Base-by-base conservation (phyloP, 2,113 vertebrate species). In the Ptychochromis oligacanthus region DNA sequence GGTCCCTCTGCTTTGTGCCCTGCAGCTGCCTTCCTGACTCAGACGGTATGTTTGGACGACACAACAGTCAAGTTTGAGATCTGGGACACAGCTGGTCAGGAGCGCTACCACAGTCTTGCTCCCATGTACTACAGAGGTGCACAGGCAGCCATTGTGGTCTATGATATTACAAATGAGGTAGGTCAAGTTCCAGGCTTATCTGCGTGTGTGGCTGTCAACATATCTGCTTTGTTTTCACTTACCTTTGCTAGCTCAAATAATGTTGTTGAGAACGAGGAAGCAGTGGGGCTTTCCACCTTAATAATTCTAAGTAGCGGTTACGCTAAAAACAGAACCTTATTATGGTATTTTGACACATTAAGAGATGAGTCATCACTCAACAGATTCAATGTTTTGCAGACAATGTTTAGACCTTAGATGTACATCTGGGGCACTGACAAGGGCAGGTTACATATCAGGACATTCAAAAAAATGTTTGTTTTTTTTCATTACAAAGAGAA, bases 61-160 rank as follows among this genome's bases (percentile, higher is more conserved):
- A 99, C 98, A 83, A 99, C 98, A 1, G 98, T 99, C 93, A 99
- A 99, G 93, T 99, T 99, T 97, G 98, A 99, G 94, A 99, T 99
- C 89, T 99, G 98, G 98, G 98, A 99, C 92, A 99, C 98, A 87
- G 98, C 98, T 82, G 98, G 98, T 88, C 98, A 99, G 93, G 98
- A 99, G 87, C 97, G 98, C 64, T 99, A 99, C 94, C 98, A 99
- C 95, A 99, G 98, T 94, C 95, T 99, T 94, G 98, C 98, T 59
- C 98, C 98, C 65, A 99, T 99, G 98, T 99, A 99, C 95, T 99
- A 99, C 96, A 96, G 98, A 96, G 98, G 98, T 85, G 98, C 98
- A 4, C 98, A 99, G 95, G 98, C 98, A 26, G 98, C 98, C 92
- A 99, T 99, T 75, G 98, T 99, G 96, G 98, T 99, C 62, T 99